Base-by-base conservation (phyloP, 2,888 invertebrate species). In the Lasioglossum oenotherae region DNA sequence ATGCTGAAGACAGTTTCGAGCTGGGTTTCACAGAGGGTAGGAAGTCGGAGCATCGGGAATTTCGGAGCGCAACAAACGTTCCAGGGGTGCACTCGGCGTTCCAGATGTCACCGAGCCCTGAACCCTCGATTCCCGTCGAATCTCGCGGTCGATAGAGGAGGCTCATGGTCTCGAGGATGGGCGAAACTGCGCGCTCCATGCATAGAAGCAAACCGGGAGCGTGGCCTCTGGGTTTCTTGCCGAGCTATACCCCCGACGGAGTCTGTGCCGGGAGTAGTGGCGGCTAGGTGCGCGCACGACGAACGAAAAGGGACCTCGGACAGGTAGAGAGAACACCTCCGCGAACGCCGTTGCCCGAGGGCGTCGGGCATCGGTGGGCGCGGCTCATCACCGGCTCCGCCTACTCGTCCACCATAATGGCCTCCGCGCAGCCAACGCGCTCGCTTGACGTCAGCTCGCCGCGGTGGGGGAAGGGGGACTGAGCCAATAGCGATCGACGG, bases 381-480 rank as follows among this genome's bases (percentile, higher is more conserved):
- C 74, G 71, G 82, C 49, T 12, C 4, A 6, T 0, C 0, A 6
- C 8, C 8, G 23, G 27, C 23, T 0, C 80, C 84, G 57, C 91
- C 94, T 92, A 74, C 31, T 41, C 72, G 87, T 93, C 91, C 90
- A 95, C 95, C 95, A 94, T 95, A 94, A 94, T 94, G 94, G 94
- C 92, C 92, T 92, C 91, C 89, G 79, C 82, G 60, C 53, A 35
- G 46, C 95, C 92, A 95, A 94, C 92, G 73, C 74, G 10, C 1
- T 0, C n/a, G 1, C 35, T 5, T 78, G 76, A 90, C 91, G 90
- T 92, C 91, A 92, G 87, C 78, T 69, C 38, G 49, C 1, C 6
- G 41, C 83, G 86, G 93, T 84, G 91, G 93, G 92, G 91, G 77
- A 77, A 71, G 35, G 79, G 71, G 10, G 57, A 44, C n/a, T 8